phyloP scores from a whole-genome alignment of 2,888 invertebrate species.

The Synergus itoensis region DNA sequence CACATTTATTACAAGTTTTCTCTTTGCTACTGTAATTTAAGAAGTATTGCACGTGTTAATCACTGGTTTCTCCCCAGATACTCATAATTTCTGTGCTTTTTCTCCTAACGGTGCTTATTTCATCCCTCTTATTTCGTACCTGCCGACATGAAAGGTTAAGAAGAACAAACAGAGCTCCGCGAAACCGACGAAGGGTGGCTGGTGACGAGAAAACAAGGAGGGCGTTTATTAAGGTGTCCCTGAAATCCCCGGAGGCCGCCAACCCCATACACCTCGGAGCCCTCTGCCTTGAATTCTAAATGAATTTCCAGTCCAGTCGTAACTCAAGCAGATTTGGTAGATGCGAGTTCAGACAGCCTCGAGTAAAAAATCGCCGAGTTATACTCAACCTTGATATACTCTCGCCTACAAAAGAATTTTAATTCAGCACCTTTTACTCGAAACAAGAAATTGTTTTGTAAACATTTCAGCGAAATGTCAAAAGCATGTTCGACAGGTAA shows the following conservation, averaged over 20 bases:
- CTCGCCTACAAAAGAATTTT: background rate
- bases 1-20: no score
- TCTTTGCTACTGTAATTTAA: background rate
- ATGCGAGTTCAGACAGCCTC: background rate
- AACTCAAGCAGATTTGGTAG: conserved; percentile 31
- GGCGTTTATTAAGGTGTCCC: conserved; percentile 60
- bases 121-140: conserved; percentile 29
- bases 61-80: conserved; percentile 20
- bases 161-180: conserved; percentile 34
- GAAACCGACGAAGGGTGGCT: conserved; percentile 37
- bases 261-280: conserved; percentile 33
- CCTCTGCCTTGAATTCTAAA: conserved; percentile 45
- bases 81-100: conserved; percentile 24
- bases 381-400: conserved; percentile 1
- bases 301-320: conserved; percentile 43
- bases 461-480: background rate
- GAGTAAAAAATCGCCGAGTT: conserved; percentile 5
- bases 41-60: conserved; percentile 29
- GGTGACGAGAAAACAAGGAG: conserved; percentile 52
- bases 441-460: background rate
- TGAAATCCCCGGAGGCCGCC: conserved; percentile 50
- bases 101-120: conserved; percentile 18
- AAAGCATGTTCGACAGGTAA: background rate
- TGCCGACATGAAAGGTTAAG: conserved; percentile 22
- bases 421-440: background rate